Evolutionary conservation across 2,113 vertebrate species (phyloP).

Genomic region (Engraulis encrasicolus): DNA sequence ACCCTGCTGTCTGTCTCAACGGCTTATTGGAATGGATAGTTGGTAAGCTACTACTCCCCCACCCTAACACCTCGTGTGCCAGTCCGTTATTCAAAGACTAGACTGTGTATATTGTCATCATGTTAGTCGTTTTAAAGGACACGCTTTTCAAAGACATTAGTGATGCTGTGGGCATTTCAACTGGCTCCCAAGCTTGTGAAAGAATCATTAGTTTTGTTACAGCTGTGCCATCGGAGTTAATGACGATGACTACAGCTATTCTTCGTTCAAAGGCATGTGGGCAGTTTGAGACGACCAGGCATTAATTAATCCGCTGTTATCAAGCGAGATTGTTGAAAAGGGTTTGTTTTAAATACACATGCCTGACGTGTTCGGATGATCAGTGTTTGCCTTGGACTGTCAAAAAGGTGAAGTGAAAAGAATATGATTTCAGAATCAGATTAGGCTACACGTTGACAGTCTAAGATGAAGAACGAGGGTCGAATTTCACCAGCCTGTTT

Average conservation of each 20-base stretch:
- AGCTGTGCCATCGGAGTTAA: conserved; percentile 61
- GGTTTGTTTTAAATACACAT: conserved; percentile 17
- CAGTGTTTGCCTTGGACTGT: background rate
- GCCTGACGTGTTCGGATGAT: background rate
- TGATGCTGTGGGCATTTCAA: conserved; percentile 52
- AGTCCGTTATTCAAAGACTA: conserved; percentile 39
- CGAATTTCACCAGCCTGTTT: background rate
- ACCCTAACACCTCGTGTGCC: background rate
- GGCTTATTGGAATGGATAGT: conserved; percentile 28
- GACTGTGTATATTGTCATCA: conserved; percentile 46
- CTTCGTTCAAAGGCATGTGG: conserved; percentile 47
- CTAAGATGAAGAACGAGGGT: background rate
- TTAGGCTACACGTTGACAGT: background rate
- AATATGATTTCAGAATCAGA: background rate
- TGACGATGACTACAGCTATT: conserved; percentile 50
- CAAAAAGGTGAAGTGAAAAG: background rate
- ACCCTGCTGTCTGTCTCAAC: conserved; percentile 23
- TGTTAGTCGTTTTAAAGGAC: conserved; percentile 50
- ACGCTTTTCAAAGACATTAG: conserved; percentile 51
- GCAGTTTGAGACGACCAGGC: conserved; percentile 35
- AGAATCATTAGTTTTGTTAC: conserved; percentile 62
- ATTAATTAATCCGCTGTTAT: conserved; percentile 48
- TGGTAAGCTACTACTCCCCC: too few relatives aligned
- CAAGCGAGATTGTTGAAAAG: conserved; percentile 32
- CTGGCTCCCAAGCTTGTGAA: conserved; percentile 47